Evolutionary conservation across 2,888 invertebrate species (phyloP).

Genomic region (Carcina quercana): DNA sequence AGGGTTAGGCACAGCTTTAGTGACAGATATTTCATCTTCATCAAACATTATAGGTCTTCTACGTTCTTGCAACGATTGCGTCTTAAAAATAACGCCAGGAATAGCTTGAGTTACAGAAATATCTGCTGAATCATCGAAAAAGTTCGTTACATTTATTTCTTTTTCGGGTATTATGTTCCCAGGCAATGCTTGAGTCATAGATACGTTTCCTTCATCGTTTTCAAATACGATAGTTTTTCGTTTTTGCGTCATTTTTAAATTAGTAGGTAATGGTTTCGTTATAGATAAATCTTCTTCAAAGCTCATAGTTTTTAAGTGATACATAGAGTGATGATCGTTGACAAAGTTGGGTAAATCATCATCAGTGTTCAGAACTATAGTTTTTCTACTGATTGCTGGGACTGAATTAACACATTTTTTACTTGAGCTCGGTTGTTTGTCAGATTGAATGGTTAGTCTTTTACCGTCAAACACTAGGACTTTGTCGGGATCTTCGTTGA

Average conservation of each 20-base stretch:
- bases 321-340: slow-evolving; percentile 18
- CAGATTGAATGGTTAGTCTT: slow-evolving; percentile 39
- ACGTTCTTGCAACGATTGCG: too few species aligned
- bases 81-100: too few species aligned
- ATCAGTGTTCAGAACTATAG: slow-evolving; percentile 42
- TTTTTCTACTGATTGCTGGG: slow-evolving; percentile 29
- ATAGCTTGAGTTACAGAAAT: slow-evolving; percentile 19
- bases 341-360: slow-evolving; percentile 52
- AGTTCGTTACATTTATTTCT: slow-evolving; percentile 19
- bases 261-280: slow-evolving; percentile 23
- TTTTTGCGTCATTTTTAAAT: slow-evolving; percentile 10
- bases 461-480: slow-evolving; percentile 59
- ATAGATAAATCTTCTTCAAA: slow-evolving; percentile 20
- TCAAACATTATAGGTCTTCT: too few species aligned
- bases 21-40: too few species aligned
- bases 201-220: slow-evolving; percentile 21
- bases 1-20: too few species aligned
- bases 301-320: not conserved
- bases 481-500: slow-evolving; percentile 41
- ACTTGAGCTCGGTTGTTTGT: slow-evolving; percentile 15
- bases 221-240: slow-evolving; percentile 17
- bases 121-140: slow-evolving; percentile 20
- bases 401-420: slow-evolving; percentile 21
- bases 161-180: not conserved
- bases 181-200: slow-evolving; percentile 21